Evolutionary conservation across 2,888 invertebrate genomes (phyloP), one percentile per base, ranked within the genome.

Genomic region (Agrilus mali): DNA sequence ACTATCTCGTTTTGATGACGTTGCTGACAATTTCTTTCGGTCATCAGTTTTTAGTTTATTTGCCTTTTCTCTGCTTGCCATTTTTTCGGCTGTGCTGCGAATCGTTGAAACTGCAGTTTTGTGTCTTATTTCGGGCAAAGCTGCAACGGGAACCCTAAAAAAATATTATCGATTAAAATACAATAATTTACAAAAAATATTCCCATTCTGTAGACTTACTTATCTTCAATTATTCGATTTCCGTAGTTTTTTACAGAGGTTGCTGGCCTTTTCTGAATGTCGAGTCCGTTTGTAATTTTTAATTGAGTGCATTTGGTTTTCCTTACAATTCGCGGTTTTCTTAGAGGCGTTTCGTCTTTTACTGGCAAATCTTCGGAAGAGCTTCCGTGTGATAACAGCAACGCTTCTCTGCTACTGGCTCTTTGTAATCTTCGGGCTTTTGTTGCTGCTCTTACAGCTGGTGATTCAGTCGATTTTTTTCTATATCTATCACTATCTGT

Each of bases 291-390:
- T 5, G 55, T 57, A 20, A 60, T 51, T 4, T 55, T 59, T 17
- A 61, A 43, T 42, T 64, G 61, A 16, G 59, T 46, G 0, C 60
- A 52, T 56, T 65, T 66, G 2, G 61, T 62, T 49, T 64, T 65
- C 50, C 60, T 61, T n/a, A 64, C 55, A 46, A 64, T 47, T 39
- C 67, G 55, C n/a, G 64, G 67, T 48, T 66, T 67, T 27, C 67
- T 52, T 2, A 57, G 45, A 8, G 62, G 62, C 20, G 55, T 53
- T 43, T 63, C 65, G 13, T 56, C 49, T 45, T 55, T 60, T 6
- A 58, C 55, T 2, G 65, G 59, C 17, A 71, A 52, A 56, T 72
- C 72, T 55, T 73, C 73, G 0, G 72, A 72, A 13, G 72, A 72
- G 50, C 71, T 72, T 13, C 68, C 70, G 49, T 68, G 68, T 2